phyloP scores from a whole-genome alignment of 2,888 invertebrate species.

The Idaea biselata region DNA sequence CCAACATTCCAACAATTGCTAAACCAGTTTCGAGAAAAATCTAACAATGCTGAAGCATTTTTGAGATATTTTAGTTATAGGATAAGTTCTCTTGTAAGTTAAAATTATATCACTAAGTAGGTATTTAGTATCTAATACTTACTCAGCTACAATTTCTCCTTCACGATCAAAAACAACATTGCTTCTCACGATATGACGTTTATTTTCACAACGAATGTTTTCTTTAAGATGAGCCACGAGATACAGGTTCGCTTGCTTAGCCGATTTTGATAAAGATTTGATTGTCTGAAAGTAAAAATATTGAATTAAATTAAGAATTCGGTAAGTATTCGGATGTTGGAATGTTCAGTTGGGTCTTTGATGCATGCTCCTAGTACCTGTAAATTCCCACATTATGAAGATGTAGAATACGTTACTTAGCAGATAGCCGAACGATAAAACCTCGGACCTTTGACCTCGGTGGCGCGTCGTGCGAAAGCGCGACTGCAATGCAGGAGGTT shows the following conservation, averaged over 20 bases:
- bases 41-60: not conserved
- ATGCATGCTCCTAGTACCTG: not conserved
- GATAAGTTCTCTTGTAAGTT: not conserved
- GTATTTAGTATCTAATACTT: too few species aligned
- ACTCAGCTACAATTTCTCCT: conserved; percentile 55
- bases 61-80: not conserved
- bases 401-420: too few species aligned
- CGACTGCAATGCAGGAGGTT: too few species aligned
- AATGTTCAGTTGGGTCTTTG: not conserved
- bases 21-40: too few species aligned
- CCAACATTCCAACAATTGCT: too few species aligned
- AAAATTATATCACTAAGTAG: too few species aligned
- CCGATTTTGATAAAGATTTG: conserved; percentile 46
- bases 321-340: not conserved
- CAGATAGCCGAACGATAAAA: too few species aligned
- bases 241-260: conserved; percentile 47
- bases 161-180: conserved; percentile 60
- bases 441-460: too few species aligned
- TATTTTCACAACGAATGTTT: conserved; percentile 40
- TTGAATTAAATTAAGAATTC: not conserved
- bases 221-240: conserved; percentile 52
- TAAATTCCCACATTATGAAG: not conserved
- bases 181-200: conserved; percentile 42
- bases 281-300: conserved; percentile 41
- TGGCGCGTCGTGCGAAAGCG: too few species aligned